Evolutionary conservation across 1,140 invertebrate genomes (phyloP), one percentile per base, ranked within the genome.

Genomic region (Scaptomyza montana): DNA sequence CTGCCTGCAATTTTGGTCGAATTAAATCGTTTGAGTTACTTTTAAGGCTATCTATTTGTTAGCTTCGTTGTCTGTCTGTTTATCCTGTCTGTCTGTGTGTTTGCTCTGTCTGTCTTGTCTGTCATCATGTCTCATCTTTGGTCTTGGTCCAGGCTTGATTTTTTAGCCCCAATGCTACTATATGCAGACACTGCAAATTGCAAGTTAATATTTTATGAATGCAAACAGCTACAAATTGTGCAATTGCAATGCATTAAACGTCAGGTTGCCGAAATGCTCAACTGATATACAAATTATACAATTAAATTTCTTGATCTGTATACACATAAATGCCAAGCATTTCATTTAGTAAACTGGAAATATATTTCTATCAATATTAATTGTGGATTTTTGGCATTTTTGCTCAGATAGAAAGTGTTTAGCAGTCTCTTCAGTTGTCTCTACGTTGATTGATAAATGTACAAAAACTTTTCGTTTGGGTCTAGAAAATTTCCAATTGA

Each of bases 141-240:
- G 51, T 33, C 55, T 55, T 21, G 16, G 54, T 45, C 19, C 43
- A 65, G 39, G 43, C 46, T 56, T 65, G 81, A 82, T 80, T 80
- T 85, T 66, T 64, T 60, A 45, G 63, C 68, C 74, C 74, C 82
- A 60, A 33, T 33, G 30, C 30, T 33, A 64, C 45, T 73, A 78
- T 81, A 47, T 74, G 82, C 82, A 87, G 82, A 82, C 82, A 63
- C 78, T 87, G 82, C 78, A 86, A 81, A 87, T 87, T 86, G 82
- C 78, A 45, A 82, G 82, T 86, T 86, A 86, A 86, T 86, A 86
- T 87, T 86, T 86, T 86, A 86, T 86, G 67, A 82, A 87, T 71
- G 80, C 78, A 87, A 87, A 87, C 84, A 86, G 78, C 71, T 81
- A 86, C 82, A 86, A 86, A 86, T 87, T 87, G 81, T 87, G 81